Conservation (phyloP, 2,113 vertebrate genomes). For the Ailuropoda melanoleuca region DNA sequence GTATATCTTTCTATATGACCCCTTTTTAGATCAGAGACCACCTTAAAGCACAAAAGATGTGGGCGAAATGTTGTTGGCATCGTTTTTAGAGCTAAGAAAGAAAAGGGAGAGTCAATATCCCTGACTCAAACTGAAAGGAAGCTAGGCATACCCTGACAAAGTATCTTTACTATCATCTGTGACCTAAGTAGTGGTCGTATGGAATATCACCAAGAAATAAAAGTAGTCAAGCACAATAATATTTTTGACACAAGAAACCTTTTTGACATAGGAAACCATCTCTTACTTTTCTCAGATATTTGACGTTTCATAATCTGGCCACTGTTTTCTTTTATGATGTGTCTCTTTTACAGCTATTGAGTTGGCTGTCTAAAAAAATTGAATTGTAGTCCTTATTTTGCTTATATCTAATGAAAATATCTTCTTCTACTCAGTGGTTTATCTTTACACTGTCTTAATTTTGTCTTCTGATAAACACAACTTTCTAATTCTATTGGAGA, state of each 20-base stretch:
- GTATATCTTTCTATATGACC: not conserved
- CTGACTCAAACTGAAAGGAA: not conserved
- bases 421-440: not conserved
- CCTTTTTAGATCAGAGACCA: not conserved
- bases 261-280: not conserved
- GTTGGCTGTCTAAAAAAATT: not conserved
- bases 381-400: not conserved
- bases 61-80: accelerated
- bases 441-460: not conserved
- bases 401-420: not conserved
- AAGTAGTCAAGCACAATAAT: not conserved
- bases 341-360: not conserved
- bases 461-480: not conserved
- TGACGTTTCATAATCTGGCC: not conserved
- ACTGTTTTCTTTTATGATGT: not conserved
- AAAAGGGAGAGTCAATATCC: not conserved
- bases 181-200: not conserved
- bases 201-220: not conserved
- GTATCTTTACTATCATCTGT: not conserved
- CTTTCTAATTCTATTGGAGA: not conserved
- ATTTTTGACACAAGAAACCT: not conserved
- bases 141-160: not conserved
- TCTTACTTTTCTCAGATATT: not conserved
- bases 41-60: not conserved
- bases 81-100: not conserved